Percentiles rank a stretch among this genome's conserved stretches.
Conservation (phyloP, 2,797 vertebrate genomes). For the Taeniopygia guttata region DNA sequence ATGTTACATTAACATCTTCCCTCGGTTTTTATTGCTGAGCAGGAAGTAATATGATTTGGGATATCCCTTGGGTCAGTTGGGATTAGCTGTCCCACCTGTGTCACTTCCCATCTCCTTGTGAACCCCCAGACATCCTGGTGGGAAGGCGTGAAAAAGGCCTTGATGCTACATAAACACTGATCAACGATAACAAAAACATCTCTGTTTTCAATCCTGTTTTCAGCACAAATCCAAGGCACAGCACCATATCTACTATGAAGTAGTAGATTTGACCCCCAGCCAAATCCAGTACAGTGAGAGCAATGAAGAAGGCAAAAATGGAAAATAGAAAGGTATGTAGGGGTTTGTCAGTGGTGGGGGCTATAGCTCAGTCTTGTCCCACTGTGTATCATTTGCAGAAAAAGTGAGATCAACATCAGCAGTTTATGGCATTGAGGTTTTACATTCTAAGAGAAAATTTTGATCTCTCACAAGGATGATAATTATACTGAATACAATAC, state of each 20-base stretch:
- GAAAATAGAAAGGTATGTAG: neutral
- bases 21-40: neutral
- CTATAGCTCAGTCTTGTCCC: neutral
- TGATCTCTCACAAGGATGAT: neutral
- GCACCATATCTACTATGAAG: neutral
- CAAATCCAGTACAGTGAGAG: neutral
- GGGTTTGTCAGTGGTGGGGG: neutral
- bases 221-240: neutral
- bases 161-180: fast-evolving
- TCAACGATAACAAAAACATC: neutral
- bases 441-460: neutral
- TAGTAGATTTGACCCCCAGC: too few relatives aligned
- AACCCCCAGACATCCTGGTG: neutral
- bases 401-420: neutral
- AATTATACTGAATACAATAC: neutral
- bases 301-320: neutral
- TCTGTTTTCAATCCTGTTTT: neutral
- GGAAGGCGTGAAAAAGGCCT: neutral
- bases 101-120: neutral
- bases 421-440: neutral
- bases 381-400: neutral
- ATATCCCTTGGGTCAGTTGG: neutral
- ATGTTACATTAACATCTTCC: fast-evolving
- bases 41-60: neutral
- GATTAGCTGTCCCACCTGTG: neutral